These are phyloP conservation scores for Lophius piscatorius DNA, from an alignment of 2,113 vertebrate genomes.

Conservation along the genomic window DNA sequence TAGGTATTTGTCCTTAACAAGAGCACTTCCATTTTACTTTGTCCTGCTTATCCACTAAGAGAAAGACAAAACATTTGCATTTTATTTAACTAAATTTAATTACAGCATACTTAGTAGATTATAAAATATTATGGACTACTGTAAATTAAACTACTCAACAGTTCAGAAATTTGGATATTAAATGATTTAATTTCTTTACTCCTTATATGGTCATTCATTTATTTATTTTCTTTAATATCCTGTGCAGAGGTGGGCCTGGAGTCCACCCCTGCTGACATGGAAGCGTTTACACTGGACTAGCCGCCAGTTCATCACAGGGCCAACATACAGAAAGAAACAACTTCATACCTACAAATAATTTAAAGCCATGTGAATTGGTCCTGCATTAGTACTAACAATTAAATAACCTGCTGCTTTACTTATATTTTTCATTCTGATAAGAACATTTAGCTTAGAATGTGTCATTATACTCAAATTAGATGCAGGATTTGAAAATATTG, in stretches of 20 bases:
- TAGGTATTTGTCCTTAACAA: too few relatives aligned
- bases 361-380: background rate
- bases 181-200: too few relatives aligned
- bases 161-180: too few relatives aligned
- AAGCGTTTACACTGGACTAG: too few relatives aligned
- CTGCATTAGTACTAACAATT: background rate
- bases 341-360: too few relatives aligned
- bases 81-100: background rate
- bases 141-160: background rate
- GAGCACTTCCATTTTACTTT: too few relatives aligned
- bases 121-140: background rate
- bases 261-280: too few relatives aligned
- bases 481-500: background rate
- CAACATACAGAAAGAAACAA: too few relatives aligned
- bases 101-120: background rate
- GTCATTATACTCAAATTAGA: background rate
- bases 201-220: too few relatives aligned
- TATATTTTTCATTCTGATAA: background rate
- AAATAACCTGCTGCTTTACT: background rate
- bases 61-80: background rate
- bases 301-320: too few relatives aligned
- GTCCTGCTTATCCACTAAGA: background rate
- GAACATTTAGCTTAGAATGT: background rate
- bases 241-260: too few relatives aligned
- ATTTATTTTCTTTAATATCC: too few relatives aligned